phyloP scores from a whole-genome alignment of 2,888 invertebrate genomes.

The Apoda limacodes region DNA sequence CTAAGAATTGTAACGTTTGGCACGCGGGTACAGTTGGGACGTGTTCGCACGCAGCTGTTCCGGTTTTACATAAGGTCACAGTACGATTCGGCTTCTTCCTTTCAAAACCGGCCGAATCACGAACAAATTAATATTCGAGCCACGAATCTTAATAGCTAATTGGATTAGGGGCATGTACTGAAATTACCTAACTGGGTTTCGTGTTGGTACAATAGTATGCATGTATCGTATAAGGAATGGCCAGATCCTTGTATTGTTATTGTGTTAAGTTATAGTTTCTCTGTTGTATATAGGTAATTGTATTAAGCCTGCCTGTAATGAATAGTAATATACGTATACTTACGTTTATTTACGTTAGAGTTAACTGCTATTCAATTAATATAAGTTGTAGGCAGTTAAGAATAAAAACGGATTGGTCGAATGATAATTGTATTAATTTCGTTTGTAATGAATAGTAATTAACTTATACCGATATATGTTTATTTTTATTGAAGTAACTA shows the following conservation, averaged over 20 bases:
- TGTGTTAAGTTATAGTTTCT: slow-evolving; percentile 39
- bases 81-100: slow-evolving; percentile 32
- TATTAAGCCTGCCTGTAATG: slow-evolving; percentile 41
- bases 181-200: slow-evolving; percentile 65
- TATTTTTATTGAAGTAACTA: no score
- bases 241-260: slow-evolving; percentile 30
- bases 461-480: no score
- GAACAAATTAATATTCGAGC: slow-evolving; percentile 61
- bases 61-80: slow-evolving; percentile 45
- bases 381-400: not conserved
- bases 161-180: slow-evolving; percentile 66
- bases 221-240: slow-evolving; percentile 23
- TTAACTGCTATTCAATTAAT: not conserved
- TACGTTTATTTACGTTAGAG: not conserved
- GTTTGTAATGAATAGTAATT: no score
- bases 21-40: no score
- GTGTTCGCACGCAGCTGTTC: slow-evolving; percentile 22
- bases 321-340: slow-evolving; percentile 19
- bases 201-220: slow-evolving; percentile 44
- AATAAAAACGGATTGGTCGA: no score
- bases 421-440: no score
- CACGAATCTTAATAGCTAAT: slow-evolving; percentile 70
- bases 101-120: slow-evolving; percentile 47
- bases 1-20: no score
- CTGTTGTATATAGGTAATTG: slow-evolving; percentile 53